Evolutionary conservation across 1,140 invertebrate species (phyloP).

Genomic region (Agraylea sexmaculata): DNA sequence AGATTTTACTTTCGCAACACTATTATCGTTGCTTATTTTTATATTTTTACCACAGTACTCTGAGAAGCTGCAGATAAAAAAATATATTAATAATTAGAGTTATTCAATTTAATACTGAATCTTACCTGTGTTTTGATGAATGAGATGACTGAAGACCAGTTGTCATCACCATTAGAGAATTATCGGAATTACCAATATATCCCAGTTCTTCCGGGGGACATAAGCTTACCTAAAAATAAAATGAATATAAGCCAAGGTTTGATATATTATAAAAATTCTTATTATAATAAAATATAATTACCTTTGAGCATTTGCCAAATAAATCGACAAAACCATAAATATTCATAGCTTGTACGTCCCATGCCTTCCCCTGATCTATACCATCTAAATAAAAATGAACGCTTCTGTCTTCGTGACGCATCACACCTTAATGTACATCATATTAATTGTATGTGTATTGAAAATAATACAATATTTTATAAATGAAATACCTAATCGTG

Average conservation of each 20-base stretch:
- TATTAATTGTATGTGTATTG: neutral
- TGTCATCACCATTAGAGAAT: conserved; percentile 17
- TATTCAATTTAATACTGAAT: neutral
- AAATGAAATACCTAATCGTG: conserved; percentile 50
- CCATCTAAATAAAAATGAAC: conserved; percentile 88
- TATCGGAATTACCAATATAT: conserved; percentile 19
- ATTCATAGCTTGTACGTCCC: conserved; percentile 65
- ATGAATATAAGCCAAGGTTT: neutral
- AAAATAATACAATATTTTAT: neutral
- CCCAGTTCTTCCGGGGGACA: conserved; percentile 14
- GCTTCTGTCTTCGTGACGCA: conserved; percentile 71
- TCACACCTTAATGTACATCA: conserved; percentile 50
- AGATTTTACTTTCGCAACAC: conserved; percentile 45
- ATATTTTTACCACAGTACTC: conserved; percentile 68
- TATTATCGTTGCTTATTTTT: conserved; percentile 51
- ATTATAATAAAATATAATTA: conserved; percentile 40
- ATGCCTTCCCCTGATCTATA: conserved; percentile 79
- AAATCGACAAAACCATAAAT: conserved; percentile 92
- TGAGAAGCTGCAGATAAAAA: conserved; percentile 31
- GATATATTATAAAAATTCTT: conserved; percentile 25
- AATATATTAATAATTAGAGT: neutral
- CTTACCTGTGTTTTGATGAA: conserved; percentile 12
- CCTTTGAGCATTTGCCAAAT: conserved; percentile 89
- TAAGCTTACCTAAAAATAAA: conserved; percentile 25
- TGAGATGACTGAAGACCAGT: conserved; percentile 15